Evolutionary conservation across 2,797 vertebrate species (phyloP), one percentile per base, ranked within the genome.

Genomic region (Triplophysa bombifrons): DNA sequence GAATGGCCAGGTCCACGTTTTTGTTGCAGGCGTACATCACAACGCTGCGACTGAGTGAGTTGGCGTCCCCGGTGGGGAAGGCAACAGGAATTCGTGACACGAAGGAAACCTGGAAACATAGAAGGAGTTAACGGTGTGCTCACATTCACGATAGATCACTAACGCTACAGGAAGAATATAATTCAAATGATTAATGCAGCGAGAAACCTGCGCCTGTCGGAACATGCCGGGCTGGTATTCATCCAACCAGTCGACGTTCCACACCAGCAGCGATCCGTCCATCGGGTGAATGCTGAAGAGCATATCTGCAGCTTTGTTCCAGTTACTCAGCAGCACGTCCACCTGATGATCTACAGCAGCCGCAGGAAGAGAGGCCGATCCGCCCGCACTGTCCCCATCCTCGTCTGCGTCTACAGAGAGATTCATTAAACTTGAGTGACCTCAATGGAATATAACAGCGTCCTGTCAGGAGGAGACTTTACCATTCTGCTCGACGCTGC

Each of bases 141-240:
- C 8, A 41, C 3, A 19, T 11, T 50, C 48, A 50, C 1, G 48
- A 16, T 4, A 50, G 10, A 50, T 50, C 14, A 3, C 3, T 14
- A 5, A 50, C 0, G 2, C 44, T 13, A 46, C 44, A 46, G 0
- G 11, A 46, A 13, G 10, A 46, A 12, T 3, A 48, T 48, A 13
- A 48, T 14, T 48, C 1, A 51, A 6, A 19, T 3, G 25, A 7
- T 14, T 48, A 55, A 4, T 64, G 30, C 6, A 1, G 51, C 2
- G 12, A 65, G 3, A 14, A 48, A 99, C 98, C 97, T 99, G 98
- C 82, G 96, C 94, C 92, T 99, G 98, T 58, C 97, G 95, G 92
- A 98, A 99, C 97, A 99, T 99, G 87, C 96, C 96, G 66, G 98
- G 97, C 85, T 98, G 96, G 87, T 98, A 98, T 89, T 99, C 98